Base-by-base conservation (phyloP, 2,888 invertebrate genomes). In the Ectemnius continuus region DNA sequence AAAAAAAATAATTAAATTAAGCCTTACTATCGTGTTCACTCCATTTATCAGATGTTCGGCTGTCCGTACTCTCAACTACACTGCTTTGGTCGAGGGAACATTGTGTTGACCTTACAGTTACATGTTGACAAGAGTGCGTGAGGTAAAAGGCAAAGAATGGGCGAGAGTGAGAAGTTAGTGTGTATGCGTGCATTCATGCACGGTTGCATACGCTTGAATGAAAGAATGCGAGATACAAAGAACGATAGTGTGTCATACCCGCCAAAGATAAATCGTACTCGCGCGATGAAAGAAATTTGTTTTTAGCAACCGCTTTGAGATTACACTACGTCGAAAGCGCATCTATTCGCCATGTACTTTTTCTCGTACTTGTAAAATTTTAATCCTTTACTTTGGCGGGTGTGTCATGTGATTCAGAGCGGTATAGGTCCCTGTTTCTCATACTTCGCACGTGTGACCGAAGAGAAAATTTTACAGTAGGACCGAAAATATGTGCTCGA, bases 21-120 rank as follows among this genome's bases (percentile, higher is more conserved):
- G 83, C 81, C 83, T 82, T 82, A 82, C 79, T 79, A 82, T 75
- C 83, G 83, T 82, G 82, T 82, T 83, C 83, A 83, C 81, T 82
- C 79, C 76, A 81, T 82, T 79, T 82, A 82, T 78, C 83, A 81
- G 72, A 81, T 78, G 79, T 83, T 83, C 81, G 82, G 75, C 83
- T 83, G 78, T 80, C 79, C 76, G 82, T 83, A 81, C 75, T 83
- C 81, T 84, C 79, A 70, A 82, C 71, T 84, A 82, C 76, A 69
- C n/a, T 16, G 84, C 82, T 83, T 84, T 75, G 72, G 72, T 57
- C 70, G 74, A 79, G 46, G 67, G 71, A 72, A 77, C 58, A 64
- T 70, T 64, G 68, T 67, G 75, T 60, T 66, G 78, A 78, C 67
- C 28, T 56, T 77, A 63, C 70, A 57, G 72, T 63, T 77, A 63